Evolutionary conservation across 2,888 invertebrate genomes (phyloP).

Genomic region (Stenotaenia linearis): DNA sequence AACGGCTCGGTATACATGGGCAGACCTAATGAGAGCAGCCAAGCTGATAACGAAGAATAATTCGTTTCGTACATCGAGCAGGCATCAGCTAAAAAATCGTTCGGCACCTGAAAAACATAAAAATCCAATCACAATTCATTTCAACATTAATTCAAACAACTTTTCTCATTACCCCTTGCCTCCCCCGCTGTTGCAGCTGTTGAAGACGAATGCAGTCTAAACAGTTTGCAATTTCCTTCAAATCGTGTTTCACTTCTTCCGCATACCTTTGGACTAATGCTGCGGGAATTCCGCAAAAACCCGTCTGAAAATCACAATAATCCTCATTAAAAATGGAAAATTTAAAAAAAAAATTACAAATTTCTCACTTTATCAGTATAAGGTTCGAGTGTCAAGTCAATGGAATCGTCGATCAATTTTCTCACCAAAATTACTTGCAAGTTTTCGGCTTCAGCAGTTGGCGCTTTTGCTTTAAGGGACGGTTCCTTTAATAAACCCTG

Average conservation of each 20-base stretch:
- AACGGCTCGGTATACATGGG: constrained; percentile 45
- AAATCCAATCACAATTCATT: not conserved
- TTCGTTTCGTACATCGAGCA: constrained; percentile 44
- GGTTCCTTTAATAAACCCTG: constrained; percentile 26
- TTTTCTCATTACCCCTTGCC: constrained; percentile 41
- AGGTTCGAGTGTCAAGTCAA: constrained; percentile 45
- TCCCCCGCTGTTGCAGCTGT: constrained; percentile 42
- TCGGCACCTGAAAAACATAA: constrained; percentile 42
- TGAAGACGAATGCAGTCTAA: constrained; percentile 45
- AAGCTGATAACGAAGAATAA: constrained; percentile 44
- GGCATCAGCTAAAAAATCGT: constrained; percentile 44
- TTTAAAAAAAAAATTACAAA: not conserved
- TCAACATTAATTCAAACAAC: too few species aligned
- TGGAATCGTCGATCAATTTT: constrained; percentile 45
- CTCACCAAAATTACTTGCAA: constrained; percentile 35
- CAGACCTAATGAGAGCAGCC: constrained; percentile 46
- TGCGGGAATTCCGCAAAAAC: constrained; percentile 47
- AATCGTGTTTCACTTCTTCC: constrained; percentile 45
- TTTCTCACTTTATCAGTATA: constrained; percentile 42
- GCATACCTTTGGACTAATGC: constrained; percentile 47
- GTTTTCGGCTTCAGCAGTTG: not conserved
- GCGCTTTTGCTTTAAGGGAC: constrained; percentile 8
- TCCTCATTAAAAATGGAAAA: not conserved
- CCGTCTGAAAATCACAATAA: constrained; percentile 42
- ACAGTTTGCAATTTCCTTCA: constrained; percentile 44